Base-by-base conservation (phyloP, 1,140 invertebrate species). In the Acyrthosiphon pisum region DNA sequence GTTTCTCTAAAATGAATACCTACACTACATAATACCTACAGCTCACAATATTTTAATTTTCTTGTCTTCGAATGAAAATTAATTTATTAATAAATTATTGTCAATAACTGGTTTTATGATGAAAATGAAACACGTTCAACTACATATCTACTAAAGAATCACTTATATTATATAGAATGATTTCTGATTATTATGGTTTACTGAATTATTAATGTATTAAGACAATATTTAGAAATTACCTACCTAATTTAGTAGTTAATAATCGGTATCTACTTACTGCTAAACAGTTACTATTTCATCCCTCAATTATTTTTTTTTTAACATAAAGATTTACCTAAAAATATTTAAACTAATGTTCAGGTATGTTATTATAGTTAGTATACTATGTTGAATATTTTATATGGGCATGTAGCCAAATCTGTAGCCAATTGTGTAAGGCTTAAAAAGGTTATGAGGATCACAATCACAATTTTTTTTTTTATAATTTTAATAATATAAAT, bases 371-470 rank as follows among this genome's bases (percentile, higher is more conserved):
- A n/a, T 76, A 76, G 60, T 76, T 35, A n/a, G n/a, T 76, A n/a
- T 76, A 76, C 4, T 76, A n/a, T 6, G 30, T 76, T 76, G 18
- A 76, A 76, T 76, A 68, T 76, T 76, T 76, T 76, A 76, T n/a
- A 11, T 76, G n/a, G 60, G 60, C 60, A 76, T 76, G 60, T 6
- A 76, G 30, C 60, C 60, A 76, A n/a, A 76, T 76, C 14, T 14
- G n/a, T 76, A 76, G 30, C n/a, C 14, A 35, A n/a, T n/a, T 76
- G 11, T n/a, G 14, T n/a, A n/a, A 76, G 30, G n/a, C n/a, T 76
- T 14, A 76, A 76, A 76, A 76, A 76, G 30, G 60, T 76, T 76
- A 76, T 76, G 60, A n/a, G 60, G 60, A 76, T 76, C n/a, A 76
- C n/a, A n/a, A 76, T 76, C 14, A 76, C 14, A n/a, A 76, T 18